Conservation (phyloP, 2,888 invertebrate genomes). For the Eupithecia insigniata region DNA sequence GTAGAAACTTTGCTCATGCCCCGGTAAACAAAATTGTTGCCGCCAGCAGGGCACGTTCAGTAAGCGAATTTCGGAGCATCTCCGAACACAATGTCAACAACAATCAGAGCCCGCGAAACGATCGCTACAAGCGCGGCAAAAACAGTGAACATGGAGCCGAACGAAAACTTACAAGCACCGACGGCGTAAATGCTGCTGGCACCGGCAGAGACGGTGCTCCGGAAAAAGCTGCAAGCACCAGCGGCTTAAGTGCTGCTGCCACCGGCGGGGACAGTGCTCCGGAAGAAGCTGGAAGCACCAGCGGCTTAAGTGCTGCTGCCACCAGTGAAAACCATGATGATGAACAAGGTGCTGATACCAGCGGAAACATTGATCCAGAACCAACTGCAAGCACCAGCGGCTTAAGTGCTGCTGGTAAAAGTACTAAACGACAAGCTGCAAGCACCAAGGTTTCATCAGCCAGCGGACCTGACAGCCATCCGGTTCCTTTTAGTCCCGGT, state of each 20-base stretch:
- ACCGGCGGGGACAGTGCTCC: neutral
- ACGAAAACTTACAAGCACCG: conserved; percentile 7
- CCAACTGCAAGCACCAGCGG: neutral
- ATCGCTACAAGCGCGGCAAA: conserved; percentile 51
- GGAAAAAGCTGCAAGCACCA: neutral
- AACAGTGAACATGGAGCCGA: conserved; percentile 7
- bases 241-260: neutral
- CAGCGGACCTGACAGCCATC: no score
- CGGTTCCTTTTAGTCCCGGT: no score
- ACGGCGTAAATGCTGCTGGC: neutral
- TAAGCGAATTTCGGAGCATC: neutral
- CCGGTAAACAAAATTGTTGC: no score
- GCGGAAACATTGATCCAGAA: neutral
- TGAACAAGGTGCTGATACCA: neutral
- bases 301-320: neutral
- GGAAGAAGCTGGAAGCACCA: neutral
- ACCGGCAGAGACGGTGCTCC: neutral
- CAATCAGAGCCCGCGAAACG: conserved; percentile 42
- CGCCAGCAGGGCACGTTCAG: neutral
- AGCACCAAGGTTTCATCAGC: no score
- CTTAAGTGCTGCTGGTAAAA: neutral
- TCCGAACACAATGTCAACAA: neutral
- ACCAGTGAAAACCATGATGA: neutral
- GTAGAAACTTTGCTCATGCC: neutral
- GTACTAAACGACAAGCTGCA: neutral